Conservation (phyloP, 2,113 vertebrate species). For the Martes martes region DNA sequence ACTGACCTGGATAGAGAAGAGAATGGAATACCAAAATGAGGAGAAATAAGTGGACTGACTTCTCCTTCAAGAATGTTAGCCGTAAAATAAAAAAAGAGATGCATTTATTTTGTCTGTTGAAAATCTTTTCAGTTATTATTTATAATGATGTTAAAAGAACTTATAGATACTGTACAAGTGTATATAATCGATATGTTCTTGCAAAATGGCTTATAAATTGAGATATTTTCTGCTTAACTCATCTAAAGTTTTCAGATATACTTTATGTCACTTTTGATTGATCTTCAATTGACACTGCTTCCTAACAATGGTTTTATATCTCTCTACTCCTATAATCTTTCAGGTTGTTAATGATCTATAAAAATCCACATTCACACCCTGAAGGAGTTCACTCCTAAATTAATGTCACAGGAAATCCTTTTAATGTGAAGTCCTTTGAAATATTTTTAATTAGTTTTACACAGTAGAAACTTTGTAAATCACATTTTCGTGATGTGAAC, state of each 20-base stretch:
- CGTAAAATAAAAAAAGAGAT: not conserved
- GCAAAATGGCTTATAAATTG: slow-evolving; percentile 12
- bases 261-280: slow-evolving; percentile 25
- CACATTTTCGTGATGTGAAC: not conserved
- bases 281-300: slow-evolving; percentile 26
- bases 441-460: slow-evolving; percentile 20
- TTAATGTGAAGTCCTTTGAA: slow-evolving; percentile 16
- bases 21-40: not conserved
- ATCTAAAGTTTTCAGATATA: slow-evolving; percentile 27
- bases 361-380: slow-evolving; percentile 39
- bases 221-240: slow-evolving; percentile 15
- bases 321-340: slow-evolving; percentile 40
- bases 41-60: not conserved
- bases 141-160: slow-evolving; percentile 35
- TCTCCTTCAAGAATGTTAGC: not conserved
- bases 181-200: not conserved
- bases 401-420: slow-evolving; percentile 34
- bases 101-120: not conserved
- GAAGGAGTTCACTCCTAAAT: slow-evolving; percentile 17
- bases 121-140: slow-evolving; percentile 6
- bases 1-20: not conserved
- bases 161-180: not conserved
- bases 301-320: slow-evolving; percentile 18
- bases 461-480: not conserved
- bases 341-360: slow-evolving; percentile 55